Conservation (phyloP, 2,888 invertebrate species). For the Agonopterix alstromeriana region DNA sequence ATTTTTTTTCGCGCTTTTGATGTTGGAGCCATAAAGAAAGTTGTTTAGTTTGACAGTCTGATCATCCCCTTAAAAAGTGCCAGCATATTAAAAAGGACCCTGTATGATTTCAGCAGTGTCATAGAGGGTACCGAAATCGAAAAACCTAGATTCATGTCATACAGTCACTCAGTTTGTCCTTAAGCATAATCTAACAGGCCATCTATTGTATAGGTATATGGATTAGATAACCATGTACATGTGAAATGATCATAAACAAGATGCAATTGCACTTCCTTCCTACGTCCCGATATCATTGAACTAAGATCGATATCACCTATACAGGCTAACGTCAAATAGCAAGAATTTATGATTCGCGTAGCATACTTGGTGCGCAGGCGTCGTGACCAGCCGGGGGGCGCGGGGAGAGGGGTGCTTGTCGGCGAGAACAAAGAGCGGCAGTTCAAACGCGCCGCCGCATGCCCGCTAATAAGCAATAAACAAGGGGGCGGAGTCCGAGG, state of each 20-base stretch:
- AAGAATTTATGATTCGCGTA: conserved; percentile 71
- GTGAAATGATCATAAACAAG: not conserved
- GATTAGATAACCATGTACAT: no score
- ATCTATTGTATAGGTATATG: no score
- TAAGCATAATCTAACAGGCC: no score
- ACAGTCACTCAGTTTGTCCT: no score
- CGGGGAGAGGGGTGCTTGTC: conserved; percentile 32
- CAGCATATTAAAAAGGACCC: no score
- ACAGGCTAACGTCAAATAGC: conserved; percentile 68
- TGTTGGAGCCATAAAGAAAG: no score
- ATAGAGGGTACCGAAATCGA: no score
- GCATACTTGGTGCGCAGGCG: conserved; percentile 50
- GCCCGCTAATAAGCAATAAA: conserved; percentile 76
- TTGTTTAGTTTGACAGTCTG: no score
- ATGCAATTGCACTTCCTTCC: conserved; percentile 49
- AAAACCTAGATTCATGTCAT: no score
- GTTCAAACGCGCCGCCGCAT: conserved; percentile 71
- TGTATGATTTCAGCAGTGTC: no score
- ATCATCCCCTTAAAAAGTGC: no score
- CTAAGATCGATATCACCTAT: conserved; percentile 51
- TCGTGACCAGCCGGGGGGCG: conserved; percentile 52
- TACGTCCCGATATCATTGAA: conserved; percentile 23
- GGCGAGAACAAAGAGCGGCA: conserved; percentile 71
- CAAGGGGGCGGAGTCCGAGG: conserved; percentile 71
- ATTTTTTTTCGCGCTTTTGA: no score